Percentiles rank a stretch among this genome's conserved stretches.
phyloP scores from a whole-genome alignment of 2,113 vertebrate genomes.

The Sminthopsis crassicaudata region DNA sequence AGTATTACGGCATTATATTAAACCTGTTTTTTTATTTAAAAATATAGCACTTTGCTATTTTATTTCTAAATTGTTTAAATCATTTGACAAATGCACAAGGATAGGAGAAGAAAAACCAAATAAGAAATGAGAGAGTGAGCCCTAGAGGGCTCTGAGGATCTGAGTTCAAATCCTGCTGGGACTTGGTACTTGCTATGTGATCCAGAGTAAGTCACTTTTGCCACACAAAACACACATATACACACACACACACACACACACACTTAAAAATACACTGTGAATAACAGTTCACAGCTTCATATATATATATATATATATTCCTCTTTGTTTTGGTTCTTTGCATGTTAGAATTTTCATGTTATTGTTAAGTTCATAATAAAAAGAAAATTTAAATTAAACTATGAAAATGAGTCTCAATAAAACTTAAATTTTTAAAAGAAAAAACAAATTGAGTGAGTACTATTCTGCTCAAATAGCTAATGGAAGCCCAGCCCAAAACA shows the following conservation, averaged over 20 bases:
- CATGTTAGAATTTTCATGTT: neutral
- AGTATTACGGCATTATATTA: neutral
- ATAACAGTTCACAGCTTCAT: neutral
- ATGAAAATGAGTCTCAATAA: neutral
- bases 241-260: too few species aligned
- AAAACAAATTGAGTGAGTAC: neutral
- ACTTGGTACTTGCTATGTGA: too few species aligned
- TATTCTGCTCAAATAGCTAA: neutral
- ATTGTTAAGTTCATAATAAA: neutral
- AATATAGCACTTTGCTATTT: neutral
- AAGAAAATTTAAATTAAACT: neutral
- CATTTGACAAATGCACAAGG: neutral
- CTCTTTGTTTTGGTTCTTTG: neutral
- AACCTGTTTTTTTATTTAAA: neutral
- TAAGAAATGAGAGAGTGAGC: neutral
- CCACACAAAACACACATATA: too few species aligned
- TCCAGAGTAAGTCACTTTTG: too few species aligned
- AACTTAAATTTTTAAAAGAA: neutral
- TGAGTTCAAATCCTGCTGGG: too few species aligned
- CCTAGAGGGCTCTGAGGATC: too few species aligned
- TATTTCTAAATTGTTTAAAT: neutral
- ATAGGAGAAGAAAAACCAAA: neutral
- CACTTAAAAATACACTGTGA: neutral
- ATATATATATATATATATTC: neutral
- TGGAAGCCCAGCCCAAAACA: neutral